These are phyloP conservation scores for Notamacropus eugenii DNA, from an alignment of 2,797 vertebrate genomes.

Conservation along the genomic window DNA sequence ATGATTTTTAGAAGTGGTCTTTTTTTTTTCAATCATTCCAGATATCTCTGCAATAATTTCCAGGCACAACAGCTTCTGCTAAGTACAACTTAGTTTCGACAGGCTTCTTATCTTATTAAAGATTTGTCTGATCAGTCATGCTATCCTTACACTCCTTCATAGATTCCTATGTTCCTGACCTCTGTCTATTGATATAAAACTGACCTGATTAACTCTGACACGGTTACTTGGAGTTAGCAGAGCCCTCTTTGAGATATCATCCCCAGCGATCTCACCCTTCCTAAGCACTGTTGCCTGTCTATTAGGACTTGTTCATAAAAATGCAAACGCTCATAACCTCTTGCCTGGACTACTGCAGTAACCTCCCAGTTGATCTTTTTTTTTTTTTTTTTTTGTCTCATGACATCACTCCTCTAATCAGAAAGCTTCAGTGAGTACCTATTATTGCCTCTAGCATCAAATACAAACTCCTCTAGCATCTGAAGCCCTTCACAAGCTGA, in stretches of 20 bases:
- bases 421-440: too few species aligned
- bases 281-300: background rate
- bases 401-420: background rate
- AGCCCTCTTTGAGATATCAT: background rate
- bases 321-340: background rate
- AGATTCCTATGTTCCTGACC: background rate
- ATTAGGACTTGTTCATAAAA: background rate
- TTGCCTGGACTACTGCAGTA: too few species aligned
- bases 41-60: background rate
- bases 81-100: background rate
- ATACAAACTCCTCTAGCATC: background rate
- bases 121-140: background rate
- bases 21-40: background rate
- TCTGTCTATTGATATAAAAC: too few species aligned
- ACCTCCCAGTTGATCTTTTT: background rate
- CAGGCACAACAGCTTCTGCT: background rate
- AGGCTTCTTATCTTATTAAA: background rate
- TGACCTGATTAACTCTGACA: background rate
- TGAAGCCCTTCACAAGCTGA: background rate
- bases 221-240: background rate
- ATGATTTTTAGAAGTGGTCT: background rate
- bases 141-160: background rate
- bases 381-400: background rate
- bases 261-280: background rate
- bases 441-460: background rate